Conservation (phyloP, 53 echinoderm and acorn worm genomes). For the Holothuria scabra region DNA sequence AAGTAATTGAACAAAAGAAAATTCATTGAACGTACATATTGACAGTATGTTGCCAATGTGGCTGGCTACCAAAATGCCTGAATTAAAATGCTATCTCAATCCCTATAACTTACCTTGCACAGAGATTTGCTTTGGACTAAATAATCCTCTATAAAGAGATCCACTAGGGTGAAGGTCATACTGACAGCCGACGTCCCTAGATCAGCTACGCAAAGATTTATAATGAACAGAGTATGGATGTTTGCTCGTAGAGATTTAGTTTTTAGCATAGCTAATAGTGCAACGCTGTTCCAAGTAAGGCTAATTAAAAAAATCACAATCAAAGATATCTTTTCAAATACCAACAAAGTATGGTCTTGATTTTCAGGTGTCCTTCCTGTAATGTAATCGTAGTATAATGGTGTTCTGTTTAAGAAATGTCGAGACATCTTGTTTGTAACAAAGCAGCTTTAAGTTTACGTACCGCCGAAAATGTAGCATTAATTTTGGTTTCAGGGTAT, state of each 20-base stretch:
- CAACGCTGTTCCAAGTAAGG: neutral
- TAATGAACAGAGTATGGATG: slow-evolving; percentile 2
- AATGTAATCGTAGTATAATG: no score
- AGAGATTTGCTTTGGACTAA: neutral
- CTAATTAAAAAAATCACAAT: neutral
- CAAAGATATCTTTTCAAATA: neutral
- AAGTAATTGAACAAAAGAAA: no score
- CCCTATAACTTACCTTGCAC: neutral
- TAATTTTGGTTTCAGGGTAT: no score
- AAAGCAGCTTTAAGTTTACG: no score
- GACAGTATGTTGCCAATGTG: no score
- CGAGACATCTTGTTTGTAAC: no score
- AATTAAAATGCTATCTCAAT: no score
- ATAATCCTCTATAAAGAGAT: slow-evolving; percentile 3
- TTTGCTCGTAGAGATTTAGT: neutral
- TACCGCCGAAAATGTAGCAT: no score
- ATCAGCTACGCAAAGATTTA: slow-evolving; percentile 3
- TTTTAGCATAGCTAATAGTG: neutral
- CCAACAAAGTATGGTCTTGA: neutral
- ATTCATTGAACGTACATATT: no score
- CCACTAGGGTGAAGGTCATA: neutral
- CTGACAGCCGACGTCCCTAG: neutral
- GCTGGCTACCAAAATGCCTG: no score
- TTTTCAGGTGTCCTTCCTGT: no score
- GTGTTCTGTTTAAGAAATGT: no score